Base-by-base conservation (phyloP, 2,888 invertebrate species). In the Sminthurides aquaticus region DNA sequence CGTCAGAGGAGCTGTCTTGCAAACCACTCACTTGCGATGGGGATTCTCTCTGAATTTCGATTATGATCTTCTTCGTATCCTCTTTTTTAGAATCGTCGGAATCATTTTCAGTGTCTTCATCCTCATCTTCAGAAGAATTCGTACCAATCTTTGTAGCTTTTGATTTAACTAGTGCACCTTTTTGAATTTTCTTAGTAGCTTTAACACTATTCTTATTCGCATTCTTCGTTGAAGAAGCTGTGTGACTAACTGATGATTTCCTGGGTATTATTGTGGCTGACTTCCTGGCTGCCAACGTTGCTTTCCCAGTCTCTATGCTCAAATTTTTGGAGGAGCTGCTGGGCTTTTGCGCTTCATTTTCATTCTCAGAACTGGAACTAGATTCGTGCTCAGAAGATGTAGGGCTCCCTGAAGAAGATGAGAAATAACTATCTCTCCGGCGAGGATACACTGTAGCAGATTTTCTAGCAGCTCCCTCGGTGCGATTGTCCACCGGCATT, bases 401-500 rank as follows among this genome's bases (percentile, higher is more conserved):
- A 15, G 60, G 60, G 29, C 49, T 56, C 1, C 56, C 54, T 3
- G 69, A 69, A 49, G 63, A 64, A 2, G 60, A 70, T 1, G 69
- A 67, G 34, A 67, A 69, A 25, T 69, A 69, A 28, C 62, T 62
- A 29, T 60, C 55, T 29, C 63, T 66, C 54, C 67, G 62, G 28
- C 71, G 54, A 11, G 71, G 68, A 52, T 67, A 62, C 1, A 72
- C 64, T 28, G 70, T 65, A 5, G 74, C 74, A 2, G 73, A 71
- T 63, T 74, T 74, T 60, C 74, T 61, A 15, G 71, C 74, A 27
- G 74, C 74, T 8, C 73, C 73, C 25, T 68, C 69, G n/a, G 65
- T 64, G 55, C 59, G 49, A n/a, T 52, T 56, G 43, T 65, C 60
- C 1, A 49, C 56, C 15, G 57, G 43, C 15, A 66, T 29, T 20